Percentiles rank a stretch among this genome's conserved stretches.
These are phyloP conservation scores for Urophycis tenuis DNA, from an alignment of 2,797 vertebrate genomes.

Conservation along the genomic window DNA sequence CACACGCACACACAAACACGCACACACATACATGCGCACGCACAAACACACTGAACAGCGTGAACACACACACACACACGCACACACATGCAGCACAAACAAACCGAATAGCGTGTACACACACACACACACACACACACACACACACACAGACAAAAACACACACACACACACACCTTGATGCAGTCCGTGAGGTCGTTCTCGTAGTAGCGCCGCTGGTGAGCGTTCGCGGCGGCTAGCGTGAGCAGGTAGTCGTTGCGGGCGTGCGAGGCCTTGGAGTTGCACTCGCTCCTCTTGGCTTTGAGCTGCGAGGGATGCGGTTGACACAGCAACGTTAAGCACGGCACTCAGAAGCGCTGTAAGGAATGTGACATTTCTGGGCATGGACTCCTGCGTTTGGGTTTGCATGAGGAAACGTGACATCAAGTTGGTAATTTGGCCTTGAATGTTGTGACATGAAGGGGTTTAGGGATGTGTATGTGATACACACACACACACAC, in stretches of 20 bases:
- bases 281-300: slow-evolving; percentile 89
- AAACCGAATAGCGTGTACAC: too few species aligned
- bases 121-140: too few species aligned
- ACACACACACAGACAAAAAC: slow-evolving; percentile 9
- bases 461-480: too few species aligned
- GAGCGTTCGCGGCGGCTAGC: slow-evolving; percentile 88
- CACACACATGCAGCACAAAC: too few species aligned
- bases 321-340: background rate
- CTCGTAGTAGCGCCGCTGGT: slow-evolving; percentile 91
- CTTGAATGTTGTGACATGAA: background rate
- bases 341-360: background rate
- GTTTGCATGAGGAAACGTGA: background rate
- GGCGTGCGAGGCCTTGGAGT: slow-evolving; percentile 87
- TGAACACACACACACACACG: too few species aligned
- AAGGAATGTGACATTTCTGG: too few species aligned
- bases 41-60: too few species aligned
- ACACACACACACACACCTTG: slow-evolving; percentile 70
- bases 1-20: background rate
- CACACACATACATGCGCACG: rapidly evolving
- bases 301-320: slow-evolving; percentile 75
- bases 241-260: slow-evolving; percentile 95
- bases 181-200: slow-evolving; percentile 89
- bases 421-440: background rate
- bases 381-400: too few species aligned
- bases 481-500: too few species aligned